These are phyloP conservation scores for Scleropages formosus DNA, from an alignment of 2,797 vertebrate species.

Conservation along the genomic window DNA sequence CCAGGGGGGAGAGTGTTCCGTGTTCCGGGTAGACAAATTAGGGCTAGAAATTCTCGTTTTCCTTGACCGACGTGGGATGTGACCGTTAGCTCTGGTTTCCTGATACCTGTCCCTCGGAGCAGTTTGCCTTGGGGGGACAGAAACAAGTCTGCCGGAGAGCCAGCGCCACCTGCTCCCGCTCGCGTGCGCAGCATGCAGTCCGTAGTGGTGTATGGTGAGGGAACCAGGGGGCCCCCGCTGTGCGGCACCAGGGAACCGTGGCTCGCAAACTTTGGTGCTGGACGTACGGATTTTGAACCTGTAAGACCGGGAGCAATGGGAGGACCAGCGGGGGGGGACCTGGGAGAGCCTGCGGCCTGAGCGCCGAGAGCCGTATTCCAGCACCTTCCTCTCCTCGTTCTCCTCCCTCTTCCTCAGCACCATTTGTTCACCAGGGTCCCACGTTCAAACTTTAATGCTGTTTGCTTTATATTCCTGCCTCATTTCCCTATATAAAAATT, in stretches of 20 bases:
- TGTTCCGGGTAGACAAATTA: no score
- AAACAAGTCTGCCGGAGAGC: constrained; percentile 3
- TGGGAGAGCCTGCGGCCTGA: constrained; percentile 41
- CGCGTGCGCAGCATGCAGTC: not conserved
- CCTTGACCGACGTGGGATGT: no score
- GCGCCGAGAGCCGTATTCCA: constrained; percentile 31
- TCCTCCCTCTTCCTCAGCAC: constrained; percentile 30
- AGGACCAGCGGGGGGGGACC: constrained; percentile 76
- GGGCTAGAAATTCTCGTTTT: no score
- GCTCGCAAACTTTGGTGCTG: constrained; percentile 64
- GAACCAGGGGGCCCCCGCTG: not conserved
- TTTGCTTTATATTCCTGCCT: constrained; percentile 78
- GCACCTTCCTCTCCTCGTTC: constrained; percentile 65
- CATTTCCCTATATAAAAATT: constrained; percentile 78
- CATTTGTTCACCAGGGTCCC: constrained; percentile 47
- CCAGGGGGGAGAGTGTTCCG: no score
- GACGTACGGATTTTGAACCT: constrained; percentile 67
- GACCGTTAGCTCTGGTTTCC: no score
- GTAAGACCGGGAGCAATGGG: constrained; percentile 75
- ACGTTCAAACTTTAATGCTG: constrained; percentile 76
- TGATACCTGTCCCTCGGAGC: no score
- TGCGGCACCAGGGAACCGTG: constrained; percentile 54
- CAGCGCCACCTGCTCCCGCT: not conserved
- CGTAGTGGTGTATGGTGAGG: not conserved
- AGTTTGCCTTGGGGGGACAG: no score